A percentile compares a stretch with the other conserved stretches of the same genome.
Evolutionary conservation across 2,113 vertebrate species (phyloP).

Genomic region (Pelobates fuscus): DNA sequence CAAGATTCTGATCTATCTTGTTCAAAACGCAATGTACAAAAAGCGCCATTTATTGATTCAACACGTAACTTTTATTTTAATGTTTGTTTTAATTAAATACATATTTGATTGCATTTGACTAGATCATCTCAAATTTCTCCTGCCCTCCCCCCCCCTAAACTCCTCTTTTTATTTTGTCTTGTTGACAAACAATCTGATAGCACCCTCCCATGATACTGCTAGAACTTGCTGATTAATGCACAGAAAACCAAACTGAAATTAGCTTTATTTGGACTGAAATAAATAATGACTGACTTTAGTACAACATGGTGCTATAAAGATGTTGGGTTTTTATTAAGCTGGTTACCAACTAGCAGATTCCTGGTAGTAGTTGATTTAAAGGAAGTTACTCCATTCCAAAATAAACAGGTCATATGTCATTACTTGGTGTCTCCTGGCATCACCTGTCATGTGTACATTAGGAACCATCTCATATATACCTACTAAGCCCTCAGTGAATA

Average conservation of each 20-base stretch:
- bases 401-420: no score
- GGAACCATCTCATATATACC: no score
- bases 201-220: slow-evolving; percentile 61
- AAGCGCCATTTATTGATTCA: slow-evolving; percentile 85
- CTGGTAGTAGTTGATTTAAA: no score
- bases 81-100: slow-evolving; percentile 85
- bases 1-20: slow-evolving; percentile 92
- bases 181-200: slow-evolving; percentile 87
- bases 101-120: slow-evolving; percentile 83
- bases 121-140: slow-evolving; percentile 63
- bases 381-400: no score
- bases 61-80: slow-evolving; percentile 85
- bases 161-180: slow-evolving; percentile 71
- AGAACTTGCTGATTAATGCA: slow-evolving; percentile 55
- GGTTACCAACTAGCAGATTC: slow-evolving; percentile 21
- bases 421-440: no score
- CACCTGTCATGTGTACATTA: no score
- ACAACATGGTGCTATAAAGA: slow-evolving; percentile 39
- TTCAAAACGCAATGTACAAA: slow-evolving; percentile 84
- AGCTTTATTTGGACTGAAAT: slow-evolving; percentile 28
- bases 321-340: slow-evolving; percentile 18
- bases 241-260: slow-evolving; percentile 26
- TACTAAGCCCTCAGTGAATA: no score
- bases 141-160: not conserved
- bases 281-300: slow-evolving; percentile 35